Percentiles rank a stretch among this genome's conserved stretches.
Evolutionary conservation across 2,888 invertebrate species (phyloP).

Genomic region (Troides aeacus): DNA sequence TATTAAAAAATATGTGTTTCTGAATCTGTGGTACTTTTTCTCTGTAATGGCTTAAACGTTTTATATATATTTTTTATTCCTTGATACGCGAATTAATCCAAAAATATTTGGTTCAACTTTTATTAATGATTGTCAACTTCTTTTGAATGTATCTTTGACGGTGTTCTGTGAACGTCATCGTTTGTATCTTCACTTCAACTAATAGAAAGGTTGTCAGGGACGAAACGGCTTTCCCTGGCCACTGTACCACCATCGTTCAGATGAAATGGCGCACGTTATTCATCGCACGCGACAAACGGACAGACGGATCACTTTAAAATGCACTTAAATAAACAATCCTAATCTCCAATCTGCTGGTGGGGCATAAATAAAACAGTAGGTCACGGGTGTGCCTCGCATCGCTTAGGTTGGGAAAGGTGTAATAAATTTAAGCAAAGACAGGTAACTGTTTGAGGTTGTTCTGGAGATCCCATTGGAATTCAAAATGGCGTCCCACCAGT

Average conservation of each 20-base stretch:
- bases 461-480: conserved; percentile 16
- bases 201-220: background rate
- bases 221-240: conserved; percentile 1
- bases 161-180: too few relatives aligned
- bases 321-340: conserved; percentile 22
- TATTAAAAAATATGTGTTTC: too few relatives aligned
- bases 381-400: conserved; percentile 16
- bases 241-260: conserved; percentile 17
- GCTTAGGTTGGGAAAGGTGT: conserved; percentile 12
- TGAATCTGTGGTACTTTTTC: too few relatives aligned
- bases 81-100: too few relatives aligned
- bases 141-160: too few relatives aligned
- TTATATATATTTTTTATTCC: too few relatives aligned
- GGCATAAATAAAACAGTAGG: conserved; percentile 27
- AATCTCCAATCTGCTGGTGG: conserved; percentile 18
- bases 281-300: conserved; percentile 20
- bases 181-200: too few relatives aligned
- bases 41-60: too few relatives aligned
- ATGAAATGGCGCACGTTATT: conserved; percentile 16
- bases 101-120: too few relatives aligned
- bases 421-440: conserved; percentile 14
- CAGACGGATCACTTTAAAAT: conserved; percentile 14
- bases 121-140: too few relatives aligned
- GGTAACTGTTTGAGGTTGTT: conserved; percentile 6
- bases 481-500: conserved; percentile 13